Base-by-base conservation (phyloP, 2,888 invertebrate genomes). In the Chironomus tentans region DNA sequence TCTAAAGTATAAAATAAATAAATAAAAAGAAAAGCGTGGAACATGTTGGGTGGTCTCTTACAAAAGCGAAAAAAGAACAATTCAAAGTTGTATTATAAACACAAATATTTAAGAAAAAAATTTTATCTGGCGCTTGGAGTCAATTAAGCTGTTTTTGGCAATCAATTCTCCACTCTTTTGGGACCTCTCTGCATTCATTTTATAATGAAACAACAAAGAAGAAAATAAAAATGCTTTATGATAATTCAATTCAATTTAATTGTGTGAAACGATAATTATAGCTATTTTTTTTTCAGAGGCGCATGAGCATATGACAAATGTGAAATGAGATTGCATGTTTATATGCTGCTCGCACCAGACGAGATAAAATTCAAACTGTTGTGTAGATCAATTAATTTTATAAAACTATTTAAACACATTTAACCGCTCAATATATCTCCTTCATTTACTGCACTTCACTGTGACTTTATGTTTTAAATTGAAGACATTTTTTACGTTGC, bases 131-230 rank as follows among this genome's bases (percentile, higher is more conserved):
- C 72, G 72, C 72, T 72, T 72, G 50, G 22, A 72, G 62, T 72
- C 72, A 72, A 72, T 72, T 72, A 72, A 72, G 62, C 72, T 72
- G 72, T 72, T 72, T 72, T 72, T 72, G 72, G 72, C 72, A 72
- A 72, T 72, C 72, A 72, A 72, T 72, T 56, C 56, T 56, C 56
- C 56, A 18, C 56, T 56, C 18, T 56, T n/a, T 72, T 61, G 15
- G 61, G 15, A 28, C 12, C 12, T 13, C 4, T 62, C 61, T 56
- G 56, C 18, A 7, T 56, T 7, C 15, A 56, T 21, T 15, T 13
- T 56, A 4, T 38, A 38, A 38, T 38, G 38, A 38, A n/a, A 38
- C 65, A 24, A 21, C 56, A 65, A 21, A 62, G 46, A 61, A n/a
- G n/a, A n/a, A n/a, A n/a, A n/a, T n/a, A n/a, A n/a, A n/a, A n/a